A percentile compares a stretch with the other conserved stretches of the same genome.
These are phyloP conservation scores for Coenonympha glycerion DNA, from an alignment of 2,888 invertebrate genomes.

Conservation along the genomic window DNA sequence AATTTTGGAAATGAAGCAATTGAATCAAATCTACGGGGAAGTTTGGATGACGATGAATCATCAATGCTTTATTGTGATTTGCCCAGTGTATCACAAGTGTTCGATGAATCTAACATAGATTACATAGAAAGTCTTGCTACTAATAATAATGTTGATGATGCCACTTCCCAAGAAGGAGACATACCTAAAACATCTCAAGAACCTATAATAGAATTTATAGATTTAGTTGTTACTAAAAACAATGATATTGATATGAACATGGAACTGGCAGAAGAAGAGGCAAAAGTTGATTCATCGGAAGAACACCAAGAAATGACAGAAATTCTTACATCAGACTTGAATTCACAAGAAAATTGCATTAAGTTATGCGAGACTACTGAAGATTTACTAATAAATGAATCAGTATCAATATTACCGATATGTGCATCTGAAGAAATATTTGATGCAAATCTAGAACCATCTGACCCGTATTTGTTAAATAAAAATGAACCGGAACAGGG, in stretches of 20 bases:
- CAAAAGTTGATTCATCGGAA: not conserved
- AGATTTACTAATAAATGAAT: not conserved
- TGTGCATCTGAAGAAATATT: not conserved
- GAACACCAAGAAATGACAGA: not conserved
- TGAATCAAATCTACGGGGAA: not conserved
- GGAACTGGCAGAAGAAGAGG: not conserved
- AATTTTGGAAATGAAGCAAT: constrained; percentile 3
- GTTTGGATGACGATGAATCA: constrained; percentile 1
- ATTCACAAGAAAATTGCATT: not conserved
- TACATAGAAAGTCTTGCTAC: not conserved
- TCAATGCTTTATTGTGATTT: constrained; percentile 6
- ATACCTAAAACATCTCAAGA: not conserved
- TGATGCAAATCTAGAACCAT: not conserved
- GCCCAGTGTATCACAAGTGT: not conserved
- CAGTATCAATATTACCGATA: not conserved
- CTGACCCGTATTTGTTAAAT: not conserved
- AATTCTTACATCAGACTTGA: not conserved
- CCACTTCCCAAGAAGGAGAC: too few species aligned
- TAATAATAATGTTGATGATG: not conserved
- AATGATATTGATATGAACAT: not conserved
- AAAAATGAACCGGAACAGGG: not conserved
- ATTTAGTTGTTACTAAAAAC: not conserved
- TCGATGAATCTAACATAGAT: not conserved
- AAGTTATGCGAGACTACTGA: not conserved
- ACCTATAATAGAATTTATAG: not conserved